Evolutionary conservation across 2,113 vertebrate genomes (phyloP).

Genomic region (Bufo bufo): DNA sequence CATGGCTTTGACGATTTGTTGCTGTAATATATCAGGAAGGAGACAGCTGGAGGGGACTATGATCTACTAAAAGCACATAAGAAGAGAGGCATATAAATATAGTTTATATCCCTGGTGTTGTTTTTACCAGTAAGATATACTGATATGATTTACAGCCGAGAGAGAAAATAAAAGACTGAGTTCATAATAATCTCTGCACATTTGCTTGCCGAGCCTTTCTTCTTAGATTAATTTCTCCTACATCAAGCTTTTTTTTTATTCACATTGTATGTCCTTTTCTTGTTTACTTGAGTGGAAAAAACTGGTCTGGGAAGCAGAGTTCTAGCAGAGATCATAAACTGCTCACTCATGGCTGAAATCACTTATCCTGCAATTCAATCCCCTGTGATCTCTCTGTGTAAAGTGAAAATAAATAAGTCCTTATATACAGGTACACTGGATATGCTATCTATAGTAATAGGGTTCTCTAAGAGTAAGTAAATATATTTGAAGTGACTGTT

Average conservation of each 20-base stretch:
- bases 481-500: too few species aligned
- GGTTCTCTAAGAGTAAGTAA: neutral
- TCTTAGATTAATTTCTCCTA: conserved; percentile 41
- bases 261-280: conserved; percentile 30
- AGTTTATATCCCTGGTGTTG: conserved; percentile 54
- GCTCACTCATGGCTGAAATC: conserved; percentile 28
- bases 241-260: conserved; percentile 25
- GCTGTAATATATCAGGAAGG: conserved; percentile 51
- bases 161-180: conserved; percentile 48
- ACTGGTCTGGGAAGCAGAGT: conserved; percentile 7
- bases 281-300: conserved; percentile 31
- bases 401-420: neutral
- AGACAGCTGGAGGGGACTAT: conserved; percentile 52
- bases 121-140: conserved; percentile 51
- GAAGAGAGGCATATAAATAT: conserved; percentile 51
- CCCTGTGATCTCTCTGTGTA: conserved; percentile 1
- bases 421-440: neutral
- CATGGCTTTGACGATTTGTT: conserved; percentile 51
- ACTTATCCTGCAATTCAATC: neutral
- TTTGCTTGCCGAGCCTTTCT: conserved; percentile 48
- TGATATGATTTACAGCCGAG: conserved; percentile 46
- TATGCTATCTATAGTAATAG: neutral
- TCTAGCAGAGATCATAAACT: conserved; percentile 12
- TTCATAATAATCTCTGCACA: conserved; percentile 53
- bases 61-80: conserved; percentile 55